phyloP scores from a whole-genome alignment of 2,888 invertebrate genomes.

The Steinernema carpocapsae region DNA sequence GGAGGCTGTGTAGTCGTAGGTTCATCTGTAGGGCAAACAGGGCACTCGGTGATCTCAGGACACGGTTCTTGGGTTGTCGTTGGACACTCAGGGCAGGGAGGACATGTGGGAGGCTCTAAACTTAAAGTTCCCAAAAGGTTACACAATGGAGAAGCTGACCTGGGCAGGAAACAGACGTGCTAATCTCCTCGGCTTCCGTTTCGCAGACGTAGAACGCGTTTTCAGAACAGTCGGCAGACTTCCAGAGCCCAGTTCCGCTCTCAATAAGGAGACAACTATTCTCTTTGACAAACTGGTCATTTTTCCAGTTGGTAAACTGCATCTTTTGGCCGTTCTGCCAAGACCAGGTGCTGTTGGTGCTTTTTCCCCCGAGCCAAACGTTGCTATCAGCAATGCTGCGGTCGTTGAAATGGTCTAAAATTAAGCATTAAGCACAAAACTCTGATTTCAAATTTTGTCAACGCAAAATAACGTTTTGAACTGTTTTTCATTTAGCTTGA shows the following conservation, averaged over 20 bases:
- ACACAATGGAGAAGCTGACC: too few relatives aligned
- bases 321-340: neutral
- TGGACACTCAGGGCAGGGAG: neutral
- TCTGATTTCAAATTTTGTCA: too few relatives aligned
- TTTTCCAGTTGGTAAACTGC: neutral
- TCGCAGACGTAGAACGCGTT: neutral
- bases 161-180: too few relatives aligned
- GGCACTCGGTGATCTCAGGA: conserved; percentile 16
- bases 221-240: neutral
- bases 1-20: neutral
- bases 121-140: too few relatives aligned
- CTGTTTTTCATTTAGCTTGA: too few relatives aligned
- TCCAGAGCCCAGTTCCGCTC: neutral
- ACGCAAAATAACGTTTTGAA: too few relatives aligned
- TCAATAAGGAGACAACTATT: neutral
- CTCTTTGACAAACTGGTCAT: neutral
- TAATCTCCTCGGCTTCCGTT: conserved; percentile 5
- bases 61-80: neutral
- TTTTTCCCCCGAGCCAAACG: neutral
- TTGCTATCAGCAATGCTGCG: neutral
- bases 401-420: neutral
- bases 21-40: neutral
- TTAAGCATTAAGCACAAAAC: too few relatives aligned
- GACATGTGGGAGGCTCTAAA: conserved; percentile 9
- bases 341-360: neutral